phyloP scores from a whole-genome alignment of 2,113 vertebrate species.

The Istiophorus platypterus region DNA sequence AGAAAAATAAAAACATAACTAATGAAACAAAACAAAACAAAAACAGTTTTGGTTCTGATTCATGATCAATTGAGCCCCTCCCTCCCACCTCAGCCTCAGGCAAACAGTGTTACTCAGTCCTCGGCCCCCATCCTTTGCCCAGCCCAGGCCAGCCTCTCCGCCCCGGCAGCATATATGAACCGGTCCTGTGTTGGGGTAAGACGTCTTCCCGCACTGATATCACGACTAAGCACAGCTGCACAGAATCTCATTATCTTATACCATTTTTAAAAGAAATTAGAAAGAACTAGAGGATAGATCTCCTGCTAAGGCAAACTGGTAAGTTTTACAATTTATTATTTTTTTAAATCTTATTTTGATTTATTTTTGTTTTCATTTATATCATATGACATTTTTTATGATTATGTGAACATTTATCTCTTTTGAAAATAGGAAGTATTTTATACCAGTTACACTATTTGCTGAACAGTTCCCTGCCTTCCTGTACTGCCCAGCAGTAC shows the following conservation, averaged over 20 bases:
- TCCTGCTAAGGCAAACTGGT: slow-evolving; percentile 3
- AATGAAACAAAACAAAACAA: neutral
- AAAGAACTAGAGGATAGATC: neutral
- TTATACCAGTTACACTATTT: neutral
- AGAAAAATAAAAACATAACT: slow-evolving; percentile 2
- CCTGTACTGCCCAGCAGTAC: too few relatives aligned
- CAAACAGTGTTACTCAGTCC: slow-evolving; percentile 56
- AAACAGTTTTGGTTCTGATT: neutral
- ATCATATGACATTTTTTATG: neutral
- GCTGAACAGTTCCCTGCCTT: neutral
- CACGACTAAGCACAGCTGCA: neutral
- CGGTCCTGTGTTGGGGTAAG: slow-evolving; percentile 14
- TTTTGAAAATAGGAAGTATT: neutral
- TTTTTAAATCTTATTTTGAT: accelerated
- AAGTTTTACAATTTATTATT: neutral
- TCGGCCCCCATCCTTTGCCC: neutral
- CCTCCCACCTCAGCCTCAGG: neutral
- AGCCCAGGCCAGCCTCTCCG: slow-evolving; percentile 32
- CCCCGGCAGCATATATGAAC: slow-evolving; percentile 45
- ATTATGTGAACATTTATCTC: neutral
- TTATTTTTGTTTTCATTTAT: neutral
- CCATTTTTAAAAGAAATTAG: neutral
- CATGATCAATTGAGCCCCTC: neutral
- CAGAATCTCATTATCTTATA: neutral
- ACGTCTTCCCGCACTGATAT: slow-evolving; percentile 6